Evolutionary conservation across 2,888 invertebrate genomes (phyloP), one percentile per base, ranked within the genome.

Genomic region (Itoplectis maculator): DNA sequence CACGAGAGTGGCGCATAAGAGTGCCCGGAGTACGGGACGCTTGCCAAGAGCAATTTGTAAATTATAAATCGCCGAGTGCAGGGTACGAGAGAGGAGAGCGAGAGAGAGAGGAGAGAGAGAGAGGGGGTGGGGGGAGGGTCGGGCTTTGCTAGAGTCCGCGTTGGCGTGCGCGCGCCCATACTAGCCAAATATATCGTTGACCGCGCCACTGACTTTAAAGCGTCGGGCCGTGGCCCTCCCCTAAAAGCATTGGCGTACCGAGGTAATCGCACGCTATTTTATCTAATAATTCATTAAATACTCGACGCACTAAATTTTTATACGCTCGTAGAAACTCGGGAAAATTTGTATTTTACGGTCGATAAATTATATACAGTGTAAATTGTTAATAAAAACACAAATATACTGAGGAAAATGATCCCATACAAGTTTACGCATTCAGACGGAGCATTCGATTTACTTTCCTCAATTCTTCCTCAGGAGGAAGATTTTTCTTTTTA

Each of bases 141-240:
- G 77, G 70, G 81, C 65, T 45, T 40, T 29, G 35, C 54, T 70
- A 20, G 51, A 70, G 54, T 70, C 42, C 63, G 65, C 75, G 70
- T 70, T 69, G 80, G 65, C 70, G 65, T 80, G 63, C 65, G 23
- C 72, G 69, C 66, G 80, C 40, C 42, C 56, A 65, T 61, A 45
- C 73, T 65, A 81, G 79, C 81, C 66, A 81, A 79, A 84, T 85
- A 85, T 84, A 83, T 29, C 65, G 81, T 73, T 79, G 81, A 72
- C 85, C 85, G 87, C 89, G 89, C 88, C 89, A 88, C 87, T 90
- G 89, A 86, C 79, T 86, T 88, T 88, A 87, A 89, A 89, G 78
- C 76, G 63, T 82, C 77, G 85, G 87, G 86, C 87, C 86, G 84
- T 86, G 85, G 73, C 82, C 83, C 82, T 87, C 83, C 84, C 84